These are phyloP conservation scores for Lutjanus argentimaculatus DNA, from an alignment of 2,797 vertebrate genomes.

Conservation along the genomic window DNA sequence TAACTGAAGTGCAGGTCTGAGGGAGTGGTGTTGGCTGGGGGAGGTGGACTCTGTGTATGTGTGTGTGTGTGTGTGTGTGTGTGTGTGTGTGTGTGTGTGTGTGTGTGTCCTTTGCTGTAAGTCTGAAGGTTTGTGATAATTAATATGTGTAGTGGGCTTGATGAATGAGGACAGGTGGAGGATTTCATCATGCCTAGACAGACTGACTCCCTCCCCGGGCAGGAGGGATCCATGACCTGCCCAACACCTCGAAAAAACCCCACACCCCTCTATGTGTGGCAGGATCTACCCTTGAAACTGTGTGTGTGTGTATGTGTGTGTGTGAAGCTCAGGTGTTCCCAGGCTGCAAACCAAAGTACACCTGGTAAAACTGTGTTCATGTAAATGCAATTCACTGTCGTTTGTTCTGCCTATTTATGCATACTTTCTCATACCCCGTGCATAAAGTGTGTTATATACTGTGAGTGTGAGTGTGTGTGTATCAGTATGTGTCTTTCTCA, in stretches of 20 bases:
- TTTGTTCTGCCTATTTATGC: slow-evolving; percentile 41
- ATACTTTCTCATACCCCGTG: not conserved
- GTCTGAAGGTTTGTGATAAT: slow-evolving; percentile 89
- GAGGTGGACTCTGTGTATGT: slow-evolving; percentile 11
- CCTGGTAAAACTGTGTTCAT: slow-evolving; percentile 42
- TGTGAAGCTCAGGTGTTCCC: slow-evolving; percentile 28
- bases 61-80: slow-evolving; percentile 20
- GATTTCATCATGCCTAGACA: slow-evolving; percentile 87
- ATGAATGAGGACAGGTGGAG: slow-evolving; percentile 89
- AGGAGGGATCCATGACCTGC: slow-evolving; percentile 83
- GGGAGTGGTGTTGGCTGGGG: slow-evolving; percentile 28
- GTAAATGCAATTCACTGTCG: slow-evolving; percentile 40
- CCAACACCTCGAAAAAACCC: slow-evolving; percentile 59
- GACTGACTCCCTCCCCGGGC: slow-evolving; percentile 83
- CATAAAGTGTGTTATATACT: slow-evolving; percentile 25
- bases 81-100: slow-evolving; percentile 26
- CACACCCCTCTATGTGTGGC: slow-evolving; percentile 44
- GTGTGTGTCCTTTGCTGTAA: slow-evolving; percentile 87
- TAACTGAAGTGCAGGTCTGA: slow-evolving; percentile 50
- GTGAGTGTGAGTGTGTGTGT: slow-evolving; percentile 34
- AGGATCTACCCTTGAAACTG: slow-evolving; percentile 78
- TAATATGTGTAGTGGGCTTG: slow-evolving; percentile 87
- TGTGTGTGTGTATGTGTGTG: slow-evolving; percentile 29
- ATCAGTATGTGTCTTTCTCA: slow-evolving; percentile 53
- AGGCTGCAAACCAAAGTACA: slow-evolving; percentile 32